Conservation (phyloP, 2,113 vertebrate species). For the Sander lucioperca region DNA sequence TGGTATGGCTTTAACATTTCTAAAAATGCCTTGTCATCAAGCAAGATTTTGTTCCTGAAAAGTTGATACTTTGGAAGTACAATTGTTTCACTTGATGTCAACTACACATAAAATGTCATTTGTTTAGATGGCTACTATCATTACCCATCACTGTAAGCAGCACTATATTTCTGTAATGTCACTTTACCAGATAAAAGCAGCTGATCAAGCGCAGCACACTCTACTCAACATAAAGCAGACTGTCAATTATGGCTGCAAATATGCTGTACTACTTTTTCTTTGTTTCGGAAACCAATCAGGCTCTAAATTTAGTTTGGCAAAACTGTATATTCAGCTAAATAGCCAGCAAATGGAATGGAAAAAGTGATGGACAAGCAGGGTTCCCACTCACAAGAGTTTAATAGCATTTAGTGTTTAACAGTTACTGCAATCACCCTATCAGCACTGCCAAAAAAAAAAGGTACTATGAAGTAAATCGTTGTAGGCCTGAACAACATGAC, state of each 20-base stretch:
- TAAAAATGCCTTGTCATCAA: not conserved
- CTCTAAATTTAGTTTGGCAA: slow-evolving; percentile 58
- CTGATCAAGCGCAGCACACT: slow-evolving; percentile 16
- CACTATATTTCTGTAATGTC: slow-evolving; percentile 1
- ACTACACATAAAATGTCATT: not conserved
- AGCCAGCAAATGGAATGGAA: slow-evolving; percentile 60
- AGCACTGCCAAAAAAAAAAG: slow-evolving; percentile 64
- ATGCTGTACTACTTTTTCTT: slow-evolving; percentile 13
- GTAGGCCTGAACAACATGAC: slow-evolving; percentile 61
- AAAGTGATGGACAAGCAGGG: slow-evolving; percentile 65
- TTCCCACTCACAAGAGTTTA: slow-evolving; percentile 58
- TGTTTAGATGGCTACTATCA: not conserved
- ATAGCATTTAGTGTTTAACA: slow-evolving; percentile 69
- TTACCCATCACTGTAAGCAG: not conserved
- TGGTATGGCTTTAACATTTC: not conserved
- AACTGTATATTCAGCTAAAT: slow-evolving; percentile 71
- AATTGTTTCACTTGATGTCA: not conserved
- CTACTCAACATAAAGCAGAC: slow-evolving; percentile 2
- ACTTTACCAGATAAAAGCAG: not conserved
- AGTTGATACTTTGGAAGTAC: not conserved
- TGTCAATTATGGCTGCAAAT: slow-evolving; percentile 42
- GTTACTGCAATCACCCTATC: slow-evolving; percentile 60
- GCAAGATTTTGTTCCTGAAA: not conserved
- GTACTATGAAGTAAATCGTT: slow-evolving; percentile 61
- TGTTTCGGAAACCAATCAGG: slow-evolving; percentile 49